Conservation (phyloP, 2,888 invertebrate species). For the Mimachlamys varia region DNA sequence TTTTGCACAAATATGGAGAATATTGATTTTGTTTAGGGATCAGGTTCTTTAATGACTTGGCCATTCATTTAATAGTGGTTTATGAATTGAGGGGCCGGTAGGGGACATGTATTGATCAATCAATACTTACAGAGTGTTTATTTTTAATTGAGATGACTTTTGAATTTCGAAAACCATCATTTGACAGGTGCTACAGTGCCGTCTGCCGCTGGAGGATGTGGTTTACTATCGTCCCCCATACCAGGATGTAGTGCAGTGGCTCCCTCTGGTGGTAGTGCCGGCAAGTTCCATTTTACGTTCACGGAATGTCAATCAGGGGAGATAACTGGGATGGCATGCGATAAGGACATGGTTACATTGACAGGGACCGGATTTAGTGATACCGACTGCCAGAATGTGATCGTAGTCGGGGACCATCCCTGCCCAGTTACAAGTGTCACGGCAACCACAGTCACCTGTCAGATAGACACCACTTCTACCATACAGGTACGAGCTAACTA, state of each 20-base stretch:
- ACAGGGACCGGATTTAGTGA: constrained; percentile 52
- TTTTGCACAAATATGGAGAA: too few relatives aligned
- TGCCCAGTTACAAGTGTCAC: constrained; percentile 37
- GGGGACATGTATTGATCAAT: too few relatives aligned
- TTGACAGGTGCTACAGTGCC: constrained; percentile 57
- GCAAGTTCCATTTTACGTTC: constrained; percentile 65
- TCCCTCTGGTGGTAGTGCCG: constrained; percentile 50
- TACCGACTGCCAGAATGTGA: constrained; percentile 56
- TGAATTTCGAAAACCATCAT: not conserved
- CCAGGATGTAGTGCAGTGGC: constrained; percentile 55
- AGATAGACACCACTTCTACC: constrained; percentile 39
- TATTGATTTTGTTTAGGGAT: too few relatives aligned
- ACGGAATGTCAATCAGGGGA: constrained; percentile 60
- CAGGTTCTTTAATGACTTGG: too few relatives aligned
- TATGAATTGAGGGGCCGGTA: too few relatives aligned
- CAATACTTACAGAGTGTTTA: not conserved
- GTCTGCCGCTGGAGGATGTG: constrained; percentile 52
- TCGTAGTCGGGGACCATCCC: constrained; percentile 46
- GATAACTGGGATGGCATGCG: constrained; percentile 53
- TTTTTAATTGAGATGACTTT: not conserved
- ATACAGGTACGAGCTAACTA: not conserved
- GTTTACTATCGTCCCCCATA: constrained; percentile 47
- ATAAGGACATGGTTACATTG: constrained; percentile 50
- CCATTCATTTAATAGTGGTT: too few relatives aligned
- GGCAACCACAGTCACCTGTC: constrained; percentile 32